Percentiles rank a stretch among this genome's conserved stretches.
phyloP scores from a whole-genome alignment of 2,888 invertebrate genomes.

The Gibbula magus region DNA sequence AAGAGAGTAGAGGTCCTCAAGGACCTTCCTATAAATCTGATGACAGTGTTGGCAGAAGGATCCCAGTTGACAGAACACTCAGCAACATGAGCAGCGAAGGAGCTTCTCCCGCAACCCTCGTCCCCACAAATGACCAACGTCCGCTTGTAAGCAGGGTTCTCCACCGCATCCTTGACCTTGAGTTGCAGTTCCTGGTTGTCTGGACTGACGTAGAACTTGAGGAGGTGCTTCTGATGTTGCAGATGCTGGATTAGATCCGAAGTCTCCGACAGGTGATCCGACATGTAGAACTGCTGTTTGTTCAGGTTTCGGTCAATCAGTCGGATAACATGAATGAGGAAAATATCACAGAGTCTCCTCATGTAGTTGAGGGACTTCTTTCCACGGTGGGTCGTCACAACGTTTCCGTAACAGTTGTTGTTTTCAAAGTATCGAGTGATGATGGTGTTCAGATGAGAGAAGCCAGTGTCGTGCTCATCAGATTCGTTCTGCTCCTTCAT shows the following conservation, averaged over 20 bases:
- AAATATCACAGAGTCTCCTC: conserved; percentile 35
- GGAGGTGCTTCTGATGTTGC: conserved; percentile 18
- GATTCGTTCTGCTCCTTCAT: conserved; percentile 21
- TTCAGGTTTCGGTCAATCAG: conserved; percentile 36
- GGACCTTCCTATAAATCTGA: conserved; percentile 38
- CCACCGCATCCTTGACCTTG: conserved; percentile 18
- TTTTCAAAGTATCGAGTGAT: conserved; percentile 33
- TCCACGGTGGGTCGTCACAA: conserved; percentile 34
- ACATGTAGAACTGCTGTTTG: conserved; percentile 36
- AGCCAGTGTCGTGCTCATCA: not conserved
- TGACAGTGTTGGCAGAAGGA: conserved; percentile 33
- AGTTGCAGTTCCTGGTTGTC: conserved; percentile 20
- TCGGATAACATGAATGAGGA: conserved; percentile 32
- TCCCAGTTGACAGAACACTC: conserved; percentile 23
- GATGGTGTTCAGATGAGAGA: conserved; percentile 26
- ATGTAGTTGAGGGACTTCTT: conserved; percentile 40
- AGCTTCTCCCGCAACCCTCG: conserved; percentile 38
- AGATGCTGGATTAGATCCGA: conserved; percentile 43
- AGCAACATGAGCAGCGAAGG: conserved; percentile 36
- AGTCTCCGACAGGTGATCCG: conserved; percentile 40
- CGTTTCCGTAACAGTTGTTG: conserved; percentile 33
- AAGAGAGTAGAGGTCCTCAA: conserved; percentile 38
- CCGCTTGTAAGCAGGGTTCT: not conserved
- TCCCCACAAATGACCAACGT: conserved; percentile 31
- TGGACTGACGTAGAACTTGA: not conserved